Evolutionary conservation across 1,140 invertebrate species (phyloP), one percentile per base, ranked within the genome.

Genomic region (Dendrolimus kikuchii): DNA sequence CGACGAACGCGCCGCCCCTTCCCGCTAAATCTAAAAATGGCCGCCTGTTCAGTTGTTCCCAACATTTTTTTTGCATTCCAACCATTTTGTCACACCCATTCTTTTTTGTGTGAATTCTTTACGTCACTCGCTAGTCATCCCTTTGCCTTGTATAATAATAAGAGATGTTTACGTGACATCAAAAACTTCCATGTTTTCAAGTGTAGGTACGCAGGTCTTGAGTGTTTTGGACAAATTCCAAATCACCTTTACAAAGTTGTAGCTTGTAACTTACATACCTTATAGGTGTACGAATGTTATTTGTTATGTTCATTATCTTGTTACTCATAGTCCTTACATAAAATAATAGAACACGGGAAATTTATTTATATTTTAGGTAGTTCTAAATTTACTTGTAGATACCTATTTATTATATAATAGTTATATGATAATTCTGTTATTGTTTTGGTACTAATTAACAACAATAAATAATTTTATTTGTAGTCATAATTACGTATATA

Each of bases 11-110:
- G 66, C 77, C 77, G 76, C 81, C 77, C 77, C 73, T 68, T 66
- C 71, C 70, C 46, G 60, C 53, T 59, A 67, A 68, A 37, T 68
- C 65, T 57, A 80, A 86, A 86, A 69, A 86, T 83, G 82, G 82
- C 82, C 74, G 78, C 60, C 69, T 52, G 64, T 74, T 77, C 82
- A 77, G 79, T 77, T 64, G 62, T 67, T 58, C 54, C 56, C 38
- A 41, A 50, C 47, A 53, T 66, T 66, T 67, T 77, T 78, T 77
- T 76, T 69, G 63, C 64, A 59, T 64, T 60, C 23, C 5, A 38
- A 61, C 69, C 62, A 69, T 73, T 74, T 72, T 71, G 66, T 68
- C 55, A 55, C 51, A 23, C 46, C 5, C 36, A 49, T 55, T 60
- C 48, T 51, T 59, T 57, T 58, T 51, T 46, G 38, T 47, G 44